Evolutionary conservation across 2,113 vertebrate genomes (phyloP).

Genomic region (Tragelaphus strepsiceros): DNA sequence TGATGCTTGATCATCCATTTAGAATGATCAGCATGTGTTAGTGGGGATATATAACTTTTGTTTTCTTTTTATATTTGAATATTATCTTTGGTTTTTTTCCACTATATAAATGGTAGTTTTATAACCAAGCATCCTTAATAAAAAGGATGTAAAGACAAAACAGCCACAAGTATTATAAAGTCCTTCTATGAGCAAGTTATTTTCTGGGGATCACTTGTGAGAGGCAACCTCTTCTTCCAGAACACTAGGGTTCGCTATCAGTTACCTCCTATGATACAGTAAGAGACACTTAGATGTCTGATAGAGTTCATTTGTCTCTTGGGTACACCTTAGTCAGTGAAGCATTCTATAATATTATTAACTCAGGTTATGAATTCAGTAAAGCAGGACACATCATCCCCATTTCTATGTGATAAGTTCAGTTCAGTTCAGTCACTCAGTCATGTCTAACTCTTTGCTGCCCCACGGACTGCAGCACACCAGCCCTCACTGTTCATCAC

Average conservation of each 20-base stretch:
- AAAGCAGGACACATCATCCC: neutral
- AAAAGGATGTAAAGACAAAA: neutral
- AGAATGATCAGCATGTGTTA: neutral
- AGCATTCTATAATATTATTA: neutral
- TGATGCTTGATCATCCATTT: neutral
- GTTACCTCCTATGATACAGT: neutral
- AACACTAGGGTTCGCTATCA: neutral
- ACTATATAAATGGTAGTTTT: neutral
- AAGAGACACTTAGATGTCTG: neutral
- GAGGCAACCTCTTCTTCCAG: neutral
- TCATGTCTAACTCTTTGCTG: neutral
- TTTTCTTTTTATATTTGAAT: neutral
- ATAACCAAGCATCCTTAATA: neutral
- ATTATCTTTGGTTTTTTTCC: neutral
- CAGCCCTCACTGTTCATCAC: neutral
- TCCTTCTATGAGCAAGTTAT: neutral
- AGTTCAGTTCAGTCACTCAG: neutral
- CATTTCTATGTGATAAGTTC: neutral
- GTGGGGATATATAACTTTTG: neutral
- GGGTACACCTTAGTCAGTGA: neutral
- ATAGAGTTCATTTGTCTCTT: neutral
- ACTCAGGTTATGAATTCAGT: conserved; percentile 5
- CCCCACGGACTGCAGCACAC: neutral
- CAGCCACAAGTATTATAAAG: neutral
- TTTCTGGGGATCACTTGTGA: neutral